Conservation (phyloP, 2,888 invertebrate genomes). For the Acronicta leporina region DNA sequence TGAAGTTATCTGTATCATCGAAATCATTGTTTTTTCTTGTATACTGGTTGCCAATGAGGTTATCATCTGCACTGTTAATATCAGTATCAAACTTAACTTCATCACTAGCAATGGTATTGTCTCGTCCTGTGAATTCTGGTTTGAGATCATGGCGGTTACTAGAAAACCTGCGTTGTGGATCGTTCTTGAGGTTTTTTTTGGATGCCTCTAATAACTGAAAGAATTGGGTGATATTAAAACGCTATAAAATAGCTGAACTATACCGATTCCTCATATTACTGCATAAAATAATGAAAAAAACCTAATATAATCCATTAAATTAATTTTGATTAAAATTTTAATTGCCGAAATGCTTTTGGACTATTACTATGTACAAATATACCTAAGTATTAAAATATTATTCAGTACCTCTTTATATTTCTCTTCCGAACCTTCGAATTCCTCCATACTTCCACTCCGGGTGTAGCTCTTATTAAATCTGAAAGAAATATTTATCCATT, state of each 20-base stretch:
- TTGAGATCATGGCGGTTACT: background rate
- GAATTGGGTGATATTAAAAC: background rate
- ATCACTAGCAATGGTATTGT: background rate
- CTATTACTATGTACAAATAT: background rate
- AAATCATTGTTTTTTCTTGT: constrained; percentile 2
- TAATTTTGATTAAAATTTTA: no score
- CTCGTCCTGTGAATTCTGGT: background rate
- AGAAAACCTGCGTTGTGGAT: background rate
- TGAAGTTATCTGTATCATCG: background rate
- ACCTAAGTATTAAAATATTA: background rate
- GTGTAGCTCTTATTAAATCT: background rate
- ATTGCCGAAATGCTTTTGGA: background rate
- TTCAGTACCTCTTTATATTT: constrained; percentile 1
- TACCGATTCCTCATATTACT: no score
- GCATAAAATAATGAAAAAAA: no score
- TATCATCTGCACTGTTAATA: background rate
- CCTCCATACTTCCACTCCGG: background rate
- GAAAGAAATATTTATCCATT: background rate
- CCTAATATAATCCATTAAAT: no score
- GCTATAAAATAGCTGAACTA: no score
- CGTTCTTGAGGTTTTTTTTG: background rate
- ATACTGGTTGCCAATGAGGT: background rate
- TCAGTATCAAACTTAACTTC: background rate
- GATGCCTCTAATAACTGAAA: background rate
- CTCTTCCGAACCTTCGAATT: constrained; percentile 3